A percentile compares a stretch with the other conserved stretches of the same genome.
Evolutionary conservation across 2,797 vertebrate species (phyloP).

Genomic region (Loriculus beryllinus): DNA sequence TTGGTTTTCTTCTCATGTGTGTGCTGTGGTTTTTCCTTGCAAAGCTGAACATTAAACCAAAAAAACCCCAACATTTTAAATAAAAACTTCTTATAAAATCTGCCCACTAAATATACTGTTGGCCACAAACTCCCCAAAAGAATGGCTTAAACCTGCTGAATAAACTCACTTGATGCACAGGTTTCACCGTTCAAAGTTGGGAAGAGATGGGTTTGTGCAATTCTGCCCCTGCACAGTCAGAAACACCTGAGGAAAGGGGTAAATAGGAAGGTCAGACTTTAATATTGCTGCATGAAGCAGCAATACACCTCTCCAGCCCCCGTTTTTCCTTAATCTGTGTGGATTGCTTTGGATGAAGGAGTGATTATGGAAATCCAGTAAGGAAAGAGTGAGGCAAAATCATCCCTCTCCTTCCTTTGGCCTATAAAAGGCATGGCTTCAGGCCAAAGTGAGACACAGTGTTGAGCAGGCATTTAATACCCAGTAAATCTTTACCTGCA

Average conservation of each 20-base stretch:
- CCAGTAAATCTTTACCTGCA: conserved; percentile 24
- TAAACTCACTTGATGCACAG: neutral
- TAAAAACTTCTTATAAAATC: neutral
- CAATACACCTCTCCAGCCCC: neutral
- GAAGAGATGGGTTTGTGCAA: neutral
- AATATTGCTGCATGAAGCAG: fast-evolving
- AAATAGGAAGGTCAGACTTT: neutral
- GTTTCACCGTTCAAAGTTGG: fast-evolving
- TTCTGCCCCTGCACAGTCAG: neutral
- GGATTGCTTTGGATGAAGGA: neutral
- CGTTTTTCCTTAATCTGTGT: fast-evolving
- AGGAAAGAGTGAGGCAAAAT: neutral
- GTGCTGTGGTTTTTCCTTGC: neutral
- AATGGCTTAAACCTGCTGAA: neutral
- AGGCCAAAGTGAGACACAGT: neutral
- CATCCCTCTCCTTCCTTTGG: neutral
- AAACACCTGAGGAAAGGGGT: neutral
- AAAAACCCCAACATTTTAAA: neutral
- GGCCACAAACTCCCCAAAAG: neutral
- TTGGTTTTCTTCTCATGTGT: neutral
- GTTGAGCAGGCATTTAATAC: neutral
- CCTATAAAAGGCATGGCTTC: neutral
- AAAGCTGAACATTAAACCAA: neutral
- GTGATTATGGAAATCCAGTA: neutral
- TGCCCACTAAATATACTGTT: neutral